Evolutionary conservation across 1,140 invertebrate genomes (phyloP).

Genomic region (Acromyrmex charruanus): DNA sequence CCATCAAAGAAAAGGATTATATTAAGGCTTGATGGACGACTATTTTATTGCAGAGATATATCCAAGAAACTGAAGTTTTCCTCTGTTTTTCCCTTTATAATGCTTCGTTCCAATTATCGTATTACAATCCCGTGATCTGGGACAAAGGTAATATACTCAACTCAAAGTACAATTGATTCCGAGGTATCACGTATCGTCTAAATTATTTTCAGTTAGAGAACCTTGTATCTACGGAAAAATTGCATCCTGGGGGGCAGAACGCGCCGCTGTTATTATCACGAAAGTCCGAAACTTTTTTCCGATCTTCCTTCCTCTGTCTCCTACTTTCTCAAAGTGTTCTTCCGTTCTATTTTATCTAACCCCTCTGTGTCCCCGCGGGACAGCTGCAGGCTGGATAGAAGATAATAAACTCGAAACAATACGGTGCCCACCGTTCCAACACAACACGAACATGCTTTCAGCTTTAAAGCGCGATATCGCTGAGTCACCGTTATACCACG

Average conservation of each 20-base stretch:
- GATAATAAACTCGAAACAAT: constrained; percentile 78
- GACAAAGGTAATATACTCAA: constrained; percentile 4
- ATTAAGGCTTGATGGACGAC: neutral
- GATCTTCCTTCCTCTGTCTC: neutral
- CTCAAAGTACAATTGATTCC: neutral
- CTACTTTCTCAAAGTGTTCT: constrained; percentile 2
- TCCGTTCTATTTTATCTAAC: constrained; percentile 53
- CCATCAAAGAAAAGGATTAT: neutral
- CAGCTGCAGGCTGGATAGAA: constrained; percentile 44
- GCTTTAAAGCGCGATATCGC: constrained; percentile 81
- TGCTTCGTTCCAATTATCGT: neutral
- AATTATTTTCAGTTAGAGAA: constrained; percentile 17
- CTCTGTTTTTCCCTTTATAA: neutral
- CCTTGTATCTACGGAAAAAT: constrained; percentile 9
- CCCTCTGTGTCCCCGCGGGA: constrained; percentile 43
- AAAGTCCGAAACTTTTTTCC: constrained; percentile 46
- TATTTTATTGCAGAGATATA: neutral
- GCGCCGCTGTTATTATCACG: constrained; percentile 24
- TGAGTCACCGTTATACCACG: constrained; percentile 68
- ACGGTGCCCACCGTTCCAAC: constrained; percentile 66
- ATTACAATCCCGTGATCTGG: neutral
- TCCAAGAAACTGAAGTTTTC: neutral
- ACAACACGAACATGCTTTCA: constrained; percentile 84
- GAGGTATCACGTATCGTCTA: neutral
- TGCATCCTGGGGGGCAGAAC: neutral